These are phyloP conservation scores for Montipora cactus DNA, from an alignment of 64 coral and sea anemone species.

Conservation along the genomic window DNA sequence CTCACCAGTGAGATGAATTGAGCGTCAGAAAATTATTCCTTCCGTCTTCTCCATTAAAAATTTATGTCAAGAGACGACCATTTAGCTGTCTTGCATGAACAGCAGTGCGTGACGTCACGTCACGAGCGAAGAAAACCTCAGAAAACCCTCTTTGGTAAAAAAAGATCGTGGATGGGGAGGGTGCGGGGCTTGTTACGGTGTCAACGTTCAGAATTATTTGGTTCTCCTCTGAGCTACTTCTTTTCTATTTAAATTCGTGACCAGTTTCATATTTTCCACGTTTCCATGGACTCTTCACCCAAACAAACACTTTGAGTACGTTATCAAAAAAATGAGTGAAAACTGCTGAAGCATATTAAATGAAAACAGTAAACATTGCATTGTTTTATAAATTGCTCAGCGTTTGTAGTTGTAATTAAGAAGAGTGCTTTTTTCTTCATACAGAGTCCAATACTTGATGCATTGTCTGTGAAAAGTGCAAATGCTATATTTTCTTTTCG, in stretches of 20 bases:
- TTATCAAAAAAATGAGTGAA: background rate
- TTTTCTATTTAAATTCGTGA: background rate
- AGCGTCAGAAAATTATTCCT: conserved; percentile 1
- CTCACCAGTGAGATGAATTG: background rate
- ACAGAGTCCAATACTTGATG: background rate
- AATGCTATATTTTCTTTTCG: background rate
- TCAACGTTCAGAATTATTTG: too few relatives aligned
- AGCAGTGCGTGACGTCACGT: conserved; percentile 50
- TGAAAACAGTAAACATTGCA: background rate
- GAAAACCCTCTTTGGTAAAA: background rate
- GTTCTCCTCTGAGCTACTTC: too few relatives aligned
- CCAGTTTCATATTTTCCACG: background rate
- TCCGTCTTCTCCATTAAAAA: conserved; percentile 40
- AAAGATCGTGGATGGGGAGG: background rate
- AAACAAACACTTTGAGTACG: background rate
- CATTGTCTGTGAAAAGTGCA: background rate
- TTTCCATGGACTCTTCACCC: background rate
- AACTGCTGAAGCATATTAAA: background rate
- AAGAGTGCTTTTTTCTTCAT: background rate
- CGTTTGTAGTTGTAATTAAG: background rate
- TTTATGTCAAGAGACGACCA: conserved; percentile 8
- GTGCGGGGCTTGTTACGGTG: background rate
- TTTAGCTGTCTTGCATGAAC: conserved; percentile 45
- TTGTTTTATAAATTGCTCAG: background rate
- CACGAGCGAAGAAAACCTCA: background rate